A percentile compares a stretch with the other conserved stretches of the same genome.
Conservation (phyloP, 35 echinoderm and acorn worm genomes). For the Anneissia japonica region DNA sequence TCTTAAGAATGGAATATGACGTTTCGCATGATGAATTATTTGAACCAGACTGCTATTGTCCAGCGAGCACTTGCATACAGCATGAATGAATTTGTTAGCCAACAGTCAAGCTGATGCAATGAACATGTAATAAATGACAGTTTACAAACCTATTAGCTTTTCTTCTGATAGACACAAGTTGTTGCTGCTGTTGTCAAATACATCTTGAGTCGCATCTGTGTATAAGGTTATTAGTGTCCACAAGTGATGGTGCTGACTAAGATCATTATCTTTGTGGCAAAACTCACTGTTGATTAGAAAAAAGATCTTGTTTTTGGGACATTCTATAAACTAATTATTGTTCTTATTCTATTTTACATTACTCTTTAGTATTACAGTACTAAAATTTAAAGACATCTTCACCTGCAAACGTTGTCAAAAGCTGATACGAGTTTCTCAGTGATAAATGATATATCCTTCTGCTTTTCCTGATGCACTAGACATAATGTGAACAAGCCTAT, state of each 20-base stretch:
- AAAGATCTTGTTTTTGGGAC: background rate
- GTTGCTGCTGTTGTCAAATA: conserved; percentile 46
- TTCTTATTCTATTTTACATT: background rate
- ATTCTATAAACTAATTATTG: background rate
- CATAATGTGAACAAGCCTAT: conserved; percentile 55
- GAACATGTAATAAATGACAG: too few species aligned
- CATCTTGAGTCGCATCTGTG: conserved; percentile 42
- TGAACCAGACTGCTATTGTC: too few species aligned
- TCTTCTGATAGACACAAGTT: conserved; percentile 56
- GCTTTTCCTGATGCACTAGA: conserved; percentile 45
- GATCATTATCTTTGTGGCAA: background rate
- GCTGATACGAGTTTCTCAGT: conserved; percentile 29
- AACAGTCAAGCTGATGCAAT: too few species aligned
- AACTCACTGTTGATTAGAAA: background rate
- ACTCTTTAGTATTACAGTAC: background rate
- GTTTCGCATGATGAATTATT: too few species aligned
- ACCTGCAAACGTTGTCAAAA: conserved; percentile 41
- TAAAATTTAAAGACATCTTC: background rate
- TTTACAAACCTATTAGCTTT: conserved; percentile 50
- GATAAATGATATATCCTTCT: conserved; percentile 31
- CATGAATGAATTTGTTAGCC: too few species aligned
- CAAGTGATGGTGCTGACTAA: conserved; percentile 1
- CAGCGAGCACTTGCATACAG: too few species aligned
- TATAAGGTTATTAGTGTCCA: conserved; percentile 48
- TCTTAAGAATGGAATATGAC: too few species aligned